These are phyloP conservation scores for Sminthurides bifidus DNA, from an alignment of 1,140 invertebrate species.

Conservation along the genomic window DNA sequence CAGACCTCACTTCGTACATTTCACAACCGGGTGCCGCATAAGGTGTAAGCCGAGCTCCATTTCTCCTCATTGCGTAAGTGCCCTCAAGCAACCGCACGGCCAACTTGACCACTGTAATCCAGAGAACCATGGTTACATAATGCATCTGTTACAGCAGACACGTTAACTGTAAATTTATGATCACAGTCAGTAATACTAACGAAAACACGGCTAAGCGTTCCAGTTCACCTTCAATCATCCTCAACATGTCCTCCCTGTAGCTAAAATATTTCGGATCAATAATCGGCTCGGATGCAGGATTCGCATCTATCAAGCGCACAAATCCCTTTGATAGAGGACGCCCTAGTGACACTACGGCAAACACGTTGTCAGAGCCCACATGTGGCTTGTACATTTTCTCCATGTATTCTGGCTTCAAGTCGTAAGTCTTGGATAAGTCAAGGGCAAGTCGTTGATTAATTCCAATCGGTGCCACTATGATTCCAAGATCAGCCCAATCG, in stretches of 20 bases:
- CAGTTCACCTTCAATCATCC: no score
- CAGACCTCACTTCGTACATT: no score
- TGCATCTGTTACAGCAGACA: no score
- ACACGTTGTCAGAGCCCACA: background rate
- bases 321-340: background rate
- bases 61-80: no score
- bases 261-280: slow-evolving; percentile 1
- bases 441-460: background rate
- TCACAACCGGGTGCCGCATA: no score
- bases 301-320: background rate
- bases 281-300: background rate
- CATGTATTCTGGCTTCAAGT: background rate
- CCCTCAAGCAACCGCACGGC: no score
- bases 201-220: no score
- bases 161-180: no score
- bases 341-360: background rate
- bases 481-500: slow-evolving; percentile 34
- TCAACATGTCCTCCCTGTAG: background rate
- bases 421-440: slow-evolving; percentile 2
- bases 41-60: no score
- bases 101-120: no score
- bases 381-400: background rate
- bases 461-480: slow-evolving; percentile 16
- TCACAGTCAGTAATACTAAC: no score
- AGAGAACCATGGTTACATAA: no score